These are phyloP conservation scores for Drosophila robusta DNA, from an alignment of 2,888 invertebrate genomes.

Conservation along the genomic window DNA sequence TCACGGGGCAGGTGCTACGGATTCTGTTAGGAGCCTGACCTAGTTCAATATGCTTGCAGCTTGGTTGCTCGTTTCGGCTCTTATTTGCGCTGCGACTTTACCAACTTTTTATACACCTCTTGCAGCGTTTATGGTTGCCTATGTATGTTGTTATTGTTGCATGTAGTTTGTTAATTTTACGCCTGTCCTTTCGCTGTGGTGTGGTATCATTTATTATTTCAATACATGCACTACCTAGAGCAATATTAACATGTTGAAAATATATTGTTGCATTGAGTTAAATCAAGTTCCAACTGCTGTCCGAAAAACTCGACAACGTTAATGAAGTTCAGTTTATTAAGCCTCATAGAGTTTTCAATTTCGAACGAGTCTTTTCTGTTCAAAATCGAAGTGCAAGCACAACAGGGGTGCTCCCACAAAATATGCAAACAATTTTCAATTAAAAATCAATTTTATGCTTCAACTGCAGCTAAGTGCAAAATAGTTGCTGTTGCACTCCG, in stretches of 20 bases:
- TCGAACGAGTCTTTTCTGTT: background rate
- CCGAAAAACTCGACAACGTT: background rate
- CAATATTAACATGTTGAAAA: background rate
- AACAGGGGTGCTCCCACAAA: slow-evolving; percentile 43
- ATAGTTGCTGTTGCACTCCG: slow-evolving; percentile 36
- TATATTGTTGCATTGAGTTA: background rate
- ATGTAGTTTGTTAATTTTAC: slow-evolving; percentile 14
- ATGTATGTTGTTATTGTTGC: slow-evolving; percentile 8
- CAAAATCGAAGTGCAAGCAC: slow-evolving; percentile 5
- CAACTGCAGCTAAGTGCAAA: slow-evolving; percentile 78
- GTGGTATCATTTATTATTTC: slow-evolving; percentile 21
- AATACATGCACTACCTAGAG: background rate
- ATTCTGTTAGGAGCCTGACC: slow-evolving; percentile 56
- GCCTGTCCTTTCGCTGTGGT: slow-evolving; percentile 7
- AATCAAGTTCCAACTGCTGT: background rate
- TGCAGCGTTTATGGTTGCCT: slow-evolving; percentile 20
- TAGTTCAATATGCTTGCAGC: slow-evolving; percentile 59
- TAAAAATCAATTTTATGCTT: slow-evolving; percentile 82
- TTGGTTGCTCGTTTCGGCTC: slow-evolving; percentile 20
- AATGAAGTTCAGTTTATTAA: slow-evolving; percentile 2
- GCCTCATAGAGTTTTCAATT: slow-evolving; percentile 22
- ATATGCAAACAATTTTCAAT: slow-evolving; percentile 81
- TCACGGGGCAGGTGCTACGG: slow-evolving; percentile 10
- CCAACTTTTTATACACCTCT: slow-evolving; percentile 16
- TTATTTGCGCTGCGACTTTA: slow-evolving; percentile 18